Conservation (phyloP, 2,113 vertebrate species). For the Mohoua ochrocephala region DNA sequence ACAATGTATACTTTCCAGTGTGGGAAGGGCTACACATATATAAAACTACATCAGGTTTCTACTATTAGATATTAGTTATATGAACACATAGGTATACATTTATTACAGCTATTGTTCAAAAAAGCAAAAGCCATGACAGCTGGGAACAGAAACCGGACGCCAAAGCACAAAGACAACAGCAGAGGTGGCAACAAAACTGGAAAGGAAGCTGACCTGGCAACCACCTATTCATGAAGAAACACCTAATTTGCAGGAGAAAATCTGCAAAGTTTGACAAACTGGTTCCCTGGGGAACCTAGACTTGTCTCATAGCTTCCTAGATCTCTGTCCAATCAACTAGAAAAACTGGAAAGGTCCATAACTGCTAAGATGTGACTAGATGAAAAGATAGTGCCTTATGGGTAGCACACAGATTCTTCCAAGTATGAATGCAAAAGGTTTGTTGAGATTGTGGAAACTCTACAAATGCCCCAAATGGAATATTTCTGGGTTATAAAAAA, state of each 20-base stretch:
- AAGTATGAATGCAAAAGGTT: background rate
- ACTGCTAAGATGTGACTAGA: background rate
- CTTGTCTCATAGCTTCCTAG: background rate
- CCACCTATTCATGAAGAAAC: background rate
- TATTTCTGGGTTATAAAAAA: background rate
- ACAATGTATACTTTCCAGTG: rapidly evolving
- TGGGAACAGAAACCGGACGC: background rate
- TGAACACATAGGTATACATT: background rate
- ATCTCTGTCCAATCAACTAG: background rate
- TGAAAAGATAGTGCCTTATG: background rate
- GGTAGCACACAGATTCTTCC: background rate
- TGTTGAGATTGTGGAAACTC: background rate
- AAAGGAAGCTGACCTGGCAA: background rate
- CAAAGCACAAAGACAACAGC: background rate
- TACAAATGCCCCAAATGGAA: background rate
- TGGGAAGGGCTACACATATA: background rate
- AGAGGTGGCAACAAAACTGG: background rate
- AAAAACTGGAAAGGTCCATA: background rate
- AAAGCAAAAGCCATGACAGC: background rate
- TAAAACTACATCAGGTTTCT: background rate
- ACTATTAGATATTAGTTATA: background rate
- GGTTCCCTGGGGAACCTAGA: background rate
- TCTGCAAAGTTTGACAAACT: background rate
- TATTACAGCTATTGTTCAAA: background rate
- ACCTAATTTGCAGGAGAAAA: background rate